These are phyloP conservation scores for Campoletis raptor DNA, from an alignment of 2,888 invertebrate genomes.

Conservation along the genomic window DNA sequence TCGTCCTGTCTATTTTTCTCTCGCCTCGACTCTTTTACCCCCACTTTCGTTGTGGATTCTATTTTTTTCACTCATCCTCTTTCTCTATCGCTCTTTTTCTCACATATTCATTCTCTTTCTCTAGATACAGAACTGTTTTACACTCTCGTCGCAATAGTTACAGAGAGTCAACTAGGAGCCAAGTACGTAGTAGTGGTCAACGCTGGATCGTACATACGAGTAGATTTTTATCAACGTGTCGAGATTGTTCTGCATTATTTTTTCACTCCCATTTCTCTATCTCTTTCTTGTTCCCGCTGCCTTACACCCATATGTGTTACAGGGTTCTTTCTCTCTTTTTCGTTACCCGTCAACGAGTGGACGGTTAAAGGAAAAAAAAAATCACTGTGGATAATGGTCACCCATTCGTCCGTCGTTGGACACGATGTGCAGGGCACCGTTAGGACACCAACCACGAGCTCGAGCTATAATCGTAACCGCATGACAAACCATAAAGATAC, in stretches of 20 bases:
- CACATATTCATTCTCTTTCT: not conserved
- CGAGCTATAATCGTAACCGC: constrained; percentile 74
- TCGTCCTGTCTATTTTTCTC: constrained; percentile 17
- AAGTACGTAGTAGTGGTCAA: constrained; percentile 20
- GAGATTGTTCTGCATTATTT: constrained; percentile 31
- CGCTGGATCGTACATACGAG: not conserved
- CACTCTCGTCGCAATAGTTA: constrained; percentile 7
- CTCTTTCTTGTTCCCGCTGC: constrained; percentile 15
- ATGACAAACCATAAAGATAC: constrained; percentile 75
- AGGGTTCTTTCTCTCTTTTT: constrained; percentile 38
- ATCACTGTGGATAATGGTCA: constrained; percentile 57
- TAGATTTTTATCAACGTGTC: constrained; percentile 57
- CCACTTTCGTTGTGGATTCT: not conserved
- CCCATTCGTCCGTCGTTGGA: constrained; percentile 54
- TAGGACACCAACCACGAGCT: constrained; percentile 61
- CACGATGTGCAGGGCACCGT: constrained; percentile 46
- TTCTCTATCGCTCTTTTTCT: constrained; percentile 6
- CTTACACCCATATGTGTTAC: constrained; percentile 14
- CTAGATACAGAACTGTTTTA: not conserved
- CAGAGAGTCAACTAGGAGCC: not conserved
- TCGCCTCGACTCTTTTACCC: constrained; percentile 8
- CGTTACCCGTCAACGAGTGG: constrained; percentile 7
- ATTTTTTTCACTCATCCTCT: constrained; percentile 2
- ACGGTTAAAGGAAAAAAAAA: constrained; percentile 63
- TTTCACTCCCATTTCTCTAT: constrained; percentile 18